Percentiles rank a stretch among this genome's conserved stretches.
phyloP scores from a whole-genome alignment of 2,888 invertebrate genomes.

The Polietes domitor region DNA sequence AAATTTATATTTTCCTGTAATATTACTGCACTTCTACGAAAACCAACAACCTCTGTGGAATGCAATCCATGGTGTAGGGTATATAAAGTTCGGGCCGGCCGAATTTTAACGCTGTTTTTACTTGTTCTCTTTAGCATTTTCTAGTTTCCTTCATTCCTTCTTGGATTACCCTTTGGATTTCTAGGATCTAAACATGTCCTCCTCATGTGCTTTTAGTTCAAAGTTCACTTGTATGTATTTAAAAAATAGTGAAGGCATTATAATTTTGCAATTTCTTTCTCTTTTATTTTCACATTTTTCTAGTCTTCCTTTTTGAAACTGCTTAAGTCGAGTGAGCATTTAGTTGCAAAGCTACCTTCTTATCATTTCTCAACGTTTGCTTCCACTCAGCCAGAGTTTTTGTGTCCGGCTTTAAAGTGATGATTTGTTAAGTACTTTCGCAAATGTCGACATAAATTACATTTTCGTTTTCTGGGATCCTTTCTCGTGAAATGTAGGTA shows the following conservation, averaged over 20 bases:
- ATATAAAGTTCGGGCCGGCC: too few species aligned
- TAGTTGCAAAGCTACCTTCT: background rate
- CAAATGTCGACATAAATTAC: constrained; percentile 21
- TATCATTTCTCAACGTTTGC: background rate
- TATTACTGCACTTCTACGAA: too few species aligned
- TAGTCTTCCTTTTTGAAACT: background rate
- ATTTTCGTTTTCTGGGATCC: background rate
- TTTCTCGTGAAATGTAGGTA: too few species aligned
- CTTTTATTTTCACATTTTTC: background rate
- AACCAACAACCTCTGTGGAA: too few species aligned
- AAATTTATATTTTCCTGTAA: too few species aligned
- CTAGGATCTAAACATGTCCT: background rate
- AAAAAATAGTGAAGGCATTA: background rate
- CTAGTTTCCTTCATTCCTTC: background rate
- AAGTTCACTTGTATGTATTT: background rate
- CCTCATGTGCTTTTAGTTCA: background rate
- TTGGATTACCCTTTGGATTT: background rate
- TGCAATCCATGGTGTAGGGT: too few species aligned
- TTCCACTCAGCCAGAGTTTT: background rate
- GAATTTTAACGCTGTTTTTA: too few species aligned
- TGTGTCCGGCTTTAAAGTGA: background rate
- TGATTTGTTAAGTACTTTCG: constrained; percentile 20
- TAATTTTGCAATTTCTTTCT: background rate
- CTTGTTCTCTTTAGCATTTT: too few species aligned
- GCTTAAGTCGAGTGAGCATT: background rate